Evolutionary conservation across 2,888 invertebrate genomes (phyloP).

Genomic region (Empis stercorea): DNA sequence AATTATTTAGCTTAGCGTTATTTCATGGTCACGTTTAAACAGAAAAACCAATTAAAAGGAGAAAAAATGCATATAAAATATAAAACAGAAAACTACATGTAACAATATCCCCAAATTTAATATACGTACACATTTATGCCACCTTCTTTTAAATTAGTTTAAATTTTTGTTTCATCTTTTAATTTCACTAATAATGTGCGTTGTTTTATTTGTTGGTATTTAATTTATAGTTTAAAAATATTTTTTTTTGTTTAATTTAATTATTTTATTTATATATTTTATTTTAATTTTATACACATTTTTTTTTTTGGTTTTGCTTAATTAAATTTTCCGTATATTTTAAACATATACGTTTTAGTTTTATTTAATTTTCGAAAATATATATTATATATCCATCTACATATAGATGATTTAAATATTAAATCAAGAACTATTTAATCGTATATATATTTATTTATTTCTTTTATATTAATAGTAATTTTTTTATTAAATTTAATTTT

Average conservation of each 20-base stretch:
- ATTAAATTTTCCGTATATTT: constrained; percentile 16
- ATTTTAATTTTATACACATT: constrained; percentile 7
- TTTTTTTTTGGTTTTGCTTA: too few relatives aligned
- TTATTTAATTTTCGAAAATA: constrained; percentile 6
- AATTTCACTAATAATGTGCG: too few relatives aligned
- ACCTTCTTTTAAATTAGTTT: too few relatives aligned
- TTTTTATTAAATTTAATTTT: constrained; percentile 9
- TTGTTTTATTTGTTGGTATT: neutral
- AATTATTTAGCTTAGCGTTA: too few relatives aligned
- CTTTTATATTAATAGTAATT: constrained; percentile 1
- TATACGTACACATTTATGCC: too few relatives aligned
- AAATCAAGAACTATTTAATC: constrained; percentile 5
- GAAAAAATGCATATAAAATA: too few relatives aligned
- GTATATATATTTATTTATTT: too few relatives aligned
- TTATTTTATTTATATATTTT: constrained; percentile 3
- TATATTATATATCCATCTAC: constrained; percentile 18
- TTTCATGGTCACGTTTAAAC: too few relatives aligned
- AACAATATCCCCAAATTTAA: too few relatives aligned
- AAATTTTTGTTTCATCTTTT: too few relatives aligned
- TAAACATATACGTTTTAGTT: constrained; percentile 20
- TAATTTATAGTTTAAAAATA: neutral
- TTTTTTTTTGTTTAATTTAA: neutral
- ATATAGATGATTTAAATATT: constrained; percentile 22
- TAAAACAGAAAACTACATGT: too few relatives aligned
- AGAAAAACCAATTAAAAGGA: too few relatives aligned